phyloP scores from a whole-genome alignment of 2,113 vertebrate genomes.

The Oncorhynchus mykiss region DNA sequence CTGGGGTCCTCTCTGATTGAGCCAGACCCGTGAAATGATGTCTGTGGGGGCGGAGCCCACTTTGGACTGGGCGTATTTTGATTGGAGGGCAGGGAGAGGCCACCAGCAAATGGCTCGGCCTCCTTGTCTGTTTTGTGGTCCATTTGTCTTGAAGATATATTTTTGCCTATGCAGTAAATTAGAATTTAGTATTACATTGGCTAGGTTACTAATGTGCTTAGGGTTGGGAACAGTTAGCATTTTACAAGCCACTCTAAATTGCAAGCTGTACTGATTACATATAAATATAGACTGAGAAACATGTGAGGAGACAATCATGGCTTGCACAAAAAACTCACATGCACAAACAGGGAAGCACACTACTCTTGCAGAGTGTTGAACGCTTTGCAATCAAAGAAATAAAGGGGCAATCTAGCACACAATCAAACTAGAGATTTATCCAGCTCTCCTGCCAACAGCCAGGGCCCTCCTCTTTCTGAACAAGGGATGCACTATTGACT shows the following conservation, averaged over 20 bases:
- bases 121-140: neutral
- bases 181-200: neutral
- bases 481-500: slow-evolving; percentile 82
- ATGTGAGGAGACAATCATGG: slow-evolving; percentile 31
- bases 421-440: slow-evolving; percentile 77
- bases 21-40: neutral
- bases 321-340: neutral
- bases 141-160: slow-evolving; percentile 25
- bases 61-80: neutral
- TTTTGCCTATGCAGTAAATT: slow-evolving; percentile 9
- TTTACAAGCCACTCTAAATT: neutral
- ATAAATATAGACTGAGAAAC: slow-evolving; percentile 34
- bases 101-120: slow-evolving; percentile 19
- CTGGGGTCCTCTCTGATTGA: neutral
- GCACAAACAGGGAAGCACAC: slow-evolving; percentile 17
- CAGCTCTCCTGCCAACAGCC: slow-evolving; percentile 73
- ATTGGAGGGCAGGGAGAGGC: neutral
- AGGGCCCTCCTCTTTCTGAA: slow-evolving; percentile 77
- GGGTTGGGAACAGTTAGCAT: neutral
- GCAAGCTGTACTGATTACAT: slow-evolving; percentile 44
- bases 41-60: neutral
- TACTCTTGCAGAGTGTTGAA: slow-evolving; percentile 69
- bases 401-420: slow-evolving; percentile 79
- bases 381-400: slow-evolving; percentile 78
- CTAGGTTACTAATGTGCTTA: neutral